Conservation (phyloP, 2,113 vertebrate genomes). For the Guaruba guarouba region DNA sequence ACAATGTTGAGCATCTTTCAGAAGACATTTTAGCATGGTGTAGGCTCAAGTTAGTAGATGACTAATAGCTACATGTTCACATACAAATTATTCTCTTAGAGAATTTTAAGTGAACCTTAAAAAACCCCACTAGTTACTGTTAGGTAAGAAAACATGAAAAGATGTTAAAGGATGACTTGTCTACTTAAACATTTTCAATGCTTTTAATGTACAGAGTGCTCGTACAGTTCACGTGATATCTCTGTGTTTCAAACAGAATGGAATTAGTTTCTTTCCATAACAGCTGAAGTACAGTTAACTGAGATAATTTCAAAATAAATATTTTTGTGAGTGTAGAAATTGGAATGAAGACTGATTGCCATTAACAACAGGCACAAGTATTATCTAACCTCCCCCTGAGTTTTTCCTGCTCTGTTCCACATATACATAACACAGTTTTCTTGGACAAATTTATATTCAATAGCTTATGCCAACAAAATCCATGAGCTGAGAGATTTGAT, state of each 20-base stretch:
- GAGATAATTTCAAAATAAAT: background rate
- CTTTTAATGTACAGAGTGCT: background rate
- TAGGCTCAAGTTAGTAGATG: background rate
- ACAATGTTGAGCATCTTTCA: background rate
- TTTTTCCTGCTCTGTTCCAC: background rate
- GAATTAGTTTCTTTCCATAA: background rate
- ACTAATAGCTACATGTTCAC: background rate
- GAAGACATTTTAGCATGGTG: background rate
- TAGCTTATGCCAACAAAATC: slow-evolving; percentile 10
- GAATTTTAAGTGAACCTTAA: background rate
- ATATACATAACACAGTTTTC: background rate
- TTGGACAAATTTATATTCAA: background rate
- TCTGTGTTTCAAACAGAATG: background rate
- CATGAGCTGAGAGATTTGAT: background rate
- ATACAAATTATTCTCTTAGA: background rate
- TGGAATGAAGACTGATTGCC: background rate
- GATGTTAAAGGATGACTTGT: background rate
- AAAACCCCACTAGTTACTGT: background rate
- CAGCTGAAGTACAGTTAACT: background rate
- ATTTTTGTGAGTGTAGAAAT: background rate
- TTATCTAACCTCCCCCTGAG: background rate
- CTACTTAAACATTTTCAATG: background rate
- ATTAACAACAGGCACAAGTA: background rate
- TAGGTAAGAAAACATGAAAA: background rate
- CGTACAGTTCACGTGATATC: background rate